Evolutionary conservation across 2,797 vertebrate genomes (phyloP).

Genomic region (Helostoma temminkii): DNA sequence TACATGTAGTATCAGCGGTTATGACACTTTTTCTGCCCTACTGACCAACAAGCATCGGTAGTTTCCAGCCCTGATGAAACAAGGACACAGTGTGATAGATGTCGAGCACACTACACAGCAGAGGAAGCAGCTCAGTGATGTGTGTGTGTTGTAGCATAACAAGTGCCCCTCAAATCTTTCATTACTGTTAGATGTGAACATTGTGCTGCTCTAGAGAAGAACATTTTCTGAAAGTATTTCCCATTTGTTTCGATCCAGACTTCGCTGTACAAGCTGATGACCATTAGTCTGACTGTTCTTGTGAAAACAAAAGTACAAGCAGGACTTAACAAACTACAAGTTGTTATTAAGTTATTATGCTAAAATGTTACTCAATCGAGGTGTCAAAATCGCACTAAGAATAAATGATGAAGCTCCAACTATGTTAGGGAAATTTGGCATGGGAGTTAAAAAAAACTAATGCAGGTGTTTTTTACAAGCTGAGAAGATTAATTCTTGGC

Average conservation of each 20-base stretch:
- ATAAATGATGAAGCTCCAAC: slow-evolving; percentile 13
- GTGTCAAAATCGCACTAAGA: slow-evolving; percentile 37
- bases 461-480: slow-evolving; percentile 18
- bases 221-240: neutral
- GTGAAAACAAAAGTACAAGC: slow-evolving; percentile 1
- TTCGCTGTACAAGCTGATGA: slow-evolving; percentile 8
- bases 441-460: neutral
- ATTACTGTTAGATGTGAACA: slow-evolving; percentile 27
- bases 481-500: slow-evolving; percentile 1
- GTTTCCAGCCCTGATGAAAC: slow-evolving; percentile 26
- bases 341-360: too few species aligned
- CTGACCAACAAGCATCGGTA: slow-evolving; percentile 3
- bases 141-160: slow-evolving; percentile 16
- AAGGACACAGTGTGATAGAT: slow-evolving; percentile 27
- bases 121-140: slow-evolving; percentile 20
- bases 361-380: slow-evolving; percentile 3
- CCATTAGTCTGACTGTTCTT: slow-evolving; percentile 3
- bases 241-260: neutral
- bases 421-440: slow-evolving; percentile 20
- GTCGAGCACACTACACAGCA: slow-evolving; percentile 45
- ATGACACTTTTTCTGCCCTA: slow-evolving; percentile 7
- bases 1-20: slow-evolving; percentile 6
- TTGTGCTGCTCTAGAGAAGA: slow-evolving; percentile 12
- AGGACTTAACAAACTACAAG: slow-evolving; percentile 13
- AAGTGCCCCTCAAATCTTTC: slow-evolving; percentile 13